Percentiles rank a stretch among this genome's conserved stretches.
Evolutionary conservation across 2,797 vertebrate genomes (phyloP).

Genomic region (Xenentodon cancila): DNA sequence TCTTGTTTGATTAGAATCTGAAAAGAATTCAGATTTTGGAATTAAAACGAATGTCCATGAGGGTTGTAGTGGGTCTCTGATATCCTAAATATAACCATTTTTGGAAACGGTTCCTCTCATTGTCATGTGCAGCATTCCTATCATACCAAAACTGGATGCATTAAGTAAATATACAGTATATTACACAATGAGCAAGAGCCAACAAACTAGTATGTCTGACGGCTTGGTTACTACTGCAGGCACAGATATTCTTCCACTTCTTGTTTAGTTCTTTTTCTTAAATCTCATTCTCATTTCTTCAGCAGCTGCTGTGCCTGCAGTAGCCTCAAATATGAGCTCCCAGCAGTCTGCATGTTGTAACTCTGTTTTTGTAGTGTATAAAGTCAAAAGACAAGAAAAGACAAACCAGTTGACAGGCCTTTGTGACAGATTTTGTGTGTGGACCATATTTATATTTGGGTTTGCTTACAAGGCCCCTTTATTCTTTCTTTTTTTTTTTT

Average conservation of each 20-base stretch:
- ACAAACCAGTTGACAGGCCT: slow-evolving; percentile 26
- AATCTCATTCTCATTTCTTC: neutral
- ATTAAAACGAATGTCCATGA: slow-evolving; percentile 17
- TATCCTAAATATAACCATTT: slow-evolving; percentile 53
- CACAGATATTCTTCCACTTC: slow-evolving; percentile 6
- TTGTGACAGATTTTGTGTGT: slow-evolving; percentile 52
- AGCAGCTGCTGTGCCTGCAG: neutral
- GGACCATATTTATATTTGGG: slow-evolving; percentile 56
- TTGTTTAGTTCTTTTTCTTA: neutral
- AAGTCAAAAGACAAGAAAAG: neutral
- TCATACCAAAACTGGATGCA: slow-evolving; percentile 39
- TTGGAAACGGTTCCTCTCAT: slow-evolving; percentile 47
- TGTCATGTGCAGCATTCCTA: slow-evolving; percentile 50
- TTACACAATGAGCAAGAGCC: slow-evolving; percentile 22
- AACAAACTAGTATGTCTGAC: slow-evolving; percentile 16
- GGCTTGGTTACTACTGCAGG: slow-evolving; percentile 13
- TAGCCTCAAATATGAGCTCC: no score
- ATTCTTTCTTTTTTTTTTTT: no score
- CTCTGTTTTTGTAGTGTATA: no score
- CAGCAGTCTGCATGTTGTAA: no score
- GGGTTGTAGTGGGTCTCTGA: slow-evolving; percentile 23
- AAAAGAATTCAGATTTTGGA: slow-evolving; percentile 14
- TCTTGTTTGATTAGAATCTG: neutral
- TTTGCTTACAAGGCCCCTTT: slow-evolving; percentile 13
- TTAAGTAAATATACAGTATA: slow-evolving; percentile 31